A percentile compares a stretch with the other conserved stretches of the same genome.
Evolutionary conservation across 2,888 invertebrate genomes (phyloP).

Genomic region (Ophioninae sp.): DNA sequence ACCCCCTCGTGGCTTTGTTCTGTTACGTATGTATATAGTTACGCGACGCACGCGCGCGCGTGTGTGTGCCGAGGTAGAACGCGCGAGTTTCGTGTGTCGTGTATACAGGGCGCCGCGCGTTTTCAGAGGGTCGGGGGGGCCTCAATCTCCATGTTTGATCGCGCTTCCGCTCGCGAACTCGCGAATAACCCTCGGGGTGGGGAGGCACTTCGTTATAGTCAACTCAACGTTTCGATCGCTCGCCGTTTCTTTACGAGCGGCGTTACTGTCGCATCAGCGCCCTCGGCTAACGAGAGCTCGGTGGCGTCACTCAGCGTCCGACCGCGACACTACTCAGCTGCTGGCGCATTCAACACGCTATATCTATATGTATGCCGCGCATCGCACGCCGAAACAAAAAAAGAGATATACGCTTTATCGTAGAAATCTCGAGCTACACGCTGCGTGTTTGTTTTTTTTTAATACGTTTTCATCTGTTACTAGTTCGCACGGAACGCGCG

Average conservation of each 20-base stretch:
- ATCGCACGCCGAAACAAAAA: neutral
- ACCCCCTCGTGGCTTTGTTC: slow-evolving; percentile 60
- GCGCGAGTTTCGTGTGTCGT: slow-evolving; percentile 57
- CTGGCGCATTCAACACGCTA: neutral
- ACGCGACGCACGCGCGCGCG: neutral
- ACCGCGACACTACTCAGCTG: slow-evolving; percentile 42
- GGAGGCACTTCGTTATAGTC: slow-evolving; percentile 65
- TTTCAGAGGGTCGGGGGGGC: slow-evolving; percentile 67
- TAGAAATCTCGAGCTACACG: neutral
- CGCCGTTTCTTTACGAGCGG: slow-evolving; percentile 43
- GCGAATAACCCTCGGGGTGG: slow-evolving; percentile 56
- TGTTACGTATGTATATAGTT: neutral
- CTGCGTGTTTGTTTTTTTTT: neutral
- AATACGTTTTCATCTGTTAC: neutral
- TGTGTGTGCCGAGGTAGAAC: slow-evolving; percentile 43
- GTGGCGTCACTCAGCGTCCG: slow-evolving; percentile 22
- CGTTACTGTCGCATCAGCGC: slow-evolving; percentile 39
- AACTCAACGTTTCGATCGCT: slow-evolving; percentile 51
- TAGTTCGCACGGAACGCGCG: neutral
- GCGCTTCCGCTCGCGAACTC: slow-evolving; percentile 73
- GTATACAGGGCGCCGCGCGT: slow-evolving; percentile 58
- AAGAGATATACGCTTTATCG: neutral
- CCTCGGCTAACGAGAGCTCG: neutral
- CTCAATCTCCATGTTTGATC: slow-evolving; percentile 75
- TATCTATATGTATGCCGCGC: neutral